These are phyloP conservation scores for Drosophila busckii DNA, from an alignment of 1,140 invertebrate genomes.

Conservation along the genomic window DNA sequence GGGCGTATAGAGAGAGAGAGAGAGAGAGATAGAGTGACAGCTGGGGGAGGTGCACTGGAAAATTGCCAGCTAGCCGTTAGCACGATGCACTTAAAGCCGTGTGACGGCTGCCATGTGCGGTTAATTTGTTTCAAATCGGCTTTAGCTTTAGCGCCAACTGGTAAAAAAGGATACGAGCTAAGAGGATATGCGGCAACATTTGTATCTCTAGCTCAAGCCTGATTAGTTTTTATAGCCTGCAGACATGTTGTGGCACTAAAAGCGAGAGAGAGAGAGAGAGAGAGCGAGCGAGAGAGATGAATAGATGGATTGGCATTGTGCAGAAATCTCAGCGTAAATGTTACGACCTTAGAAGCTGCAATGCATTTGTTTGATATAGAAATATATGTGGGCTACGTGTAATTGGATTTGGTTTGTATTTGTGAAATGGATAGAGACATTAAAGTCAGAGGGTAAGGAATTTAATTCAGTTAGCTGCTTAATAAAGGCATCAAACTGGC, in stretches of 20 bases:
- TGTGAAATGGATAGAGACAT: too few species aligned
- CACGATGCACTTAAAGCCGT: slow-evolving; percentile 55
- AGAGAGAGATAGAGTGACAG: slow-evolving; percentile 5
- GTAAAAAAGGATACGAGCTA: neutral
- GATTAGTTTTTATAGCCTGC: slow-evolving; percentile 28
- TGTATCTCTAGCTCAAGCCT: slow-evolving; percentile 2
- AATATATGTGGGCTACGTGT: too few species aligned
- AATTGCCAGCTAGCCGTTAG: slow-evolving; percentile 59
- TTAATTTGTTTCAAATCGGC: slow-evolving; percentile 69
- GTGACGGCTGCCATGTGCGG: slow-evolving; percentile 54
- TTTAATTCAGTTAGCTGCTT: too few species aligned
- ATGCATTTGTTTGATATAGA: too few species aligned
- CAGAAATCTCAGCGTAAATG: too few species aligned
- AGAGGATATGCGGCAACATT: slow-evolving; percentile 27
- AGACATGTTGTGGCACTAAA: slow-evolving; percentile 4
- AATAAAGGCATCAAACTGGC: too few species aligned
- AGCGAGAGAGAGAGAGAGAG: too few species aligned
- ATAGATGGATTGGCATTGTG: neutral
- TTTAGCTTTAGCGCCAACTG: slow-evolving; percentile 1
- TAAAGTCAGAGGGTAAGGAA: too few species aligned
- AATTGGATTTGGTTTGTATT: too few species aligned
- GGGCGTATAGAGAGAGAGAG: neutral
- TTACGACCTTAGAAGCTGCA: too few species aligned
- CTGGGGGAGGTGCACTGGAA: slow-evolving; percentile 30
- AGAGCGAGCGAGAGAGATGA: too few species aligned